phyloP scores from a whole-genome alignment of 2,888 invertebrate genomes.

The Hermaeophaga mercurialis region DNA sequence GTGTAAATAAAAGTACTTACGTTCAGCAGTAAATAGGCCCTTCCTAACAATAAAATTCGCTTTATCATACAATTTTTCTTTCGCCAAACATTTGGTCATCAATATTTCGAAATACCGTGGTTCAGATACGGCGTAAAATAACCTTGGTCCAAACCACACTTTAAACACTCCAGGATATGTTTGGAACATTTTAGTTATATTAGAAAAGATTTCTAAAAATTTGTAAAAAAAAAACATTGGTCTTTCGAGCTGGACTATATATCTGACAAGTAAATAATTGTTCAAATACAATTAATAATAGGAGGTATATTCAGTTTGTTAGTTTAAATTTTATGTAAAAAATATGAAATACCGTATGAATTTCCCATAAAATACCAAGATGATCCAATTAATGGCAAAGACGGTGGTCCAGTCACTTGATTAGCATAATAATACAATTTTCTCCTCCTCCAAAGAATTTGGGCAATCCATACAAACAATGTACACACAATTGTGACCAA shows the following conservation, averaged over 20 bases:
- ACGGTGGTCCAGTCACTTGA: slow-evolving; percentile 41
- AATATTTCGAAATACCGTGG: slow-evolving; percentile 47
- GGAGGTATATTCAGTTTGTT: no score
- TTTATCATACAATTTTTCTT: slow-evolving; percentile 43
- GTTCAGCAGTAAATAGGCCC: slow-evolving; percentile 43
- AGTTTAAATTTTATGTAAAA: no score
- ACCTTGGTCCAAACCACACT: slow-evolving; percentile 45
- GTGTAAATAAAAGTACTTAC: slow-evolving; percentile 23
- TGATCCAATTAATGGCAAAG: slow-evolving; percentile 44
- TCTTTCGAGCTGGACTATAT: neutral
- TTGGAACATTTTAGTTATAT: slow-evolving; percentile 34
- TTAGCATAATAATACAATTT: slow-evolving; percentile 39
- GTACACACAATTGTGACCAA: slow-evolving; percentile 20
- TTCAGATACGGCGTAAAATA: slow-evolving; percentile 42
- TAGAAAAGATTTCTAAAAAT: slow-evolving; percentile 39
- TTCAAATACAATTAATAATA: neutral
- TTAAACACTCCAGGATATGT: slow-evolving; percentile 39
- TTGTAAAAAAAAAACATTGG: neutral
- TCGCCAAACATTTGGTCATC: slow-evolving; percentile 40
- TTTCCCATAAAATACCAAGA: slow-evolving; percentile 41
- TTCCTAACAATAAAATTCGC: slow-evolving; percentile 39
- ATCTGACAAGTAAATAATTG: neutral
- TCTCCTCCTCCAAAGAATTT: slow-evolving; percentile 42
- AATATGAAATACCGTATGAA: slow-evolving; percentile 42
- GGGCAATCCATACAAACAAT: slow-evolving; percentile 35